Evolutionary conservation across 2,888 invertebrate genomes (phyloP), one percentile per base, ranked within the genome.

Genomic region (Watsonalla cultraria): DNA sequence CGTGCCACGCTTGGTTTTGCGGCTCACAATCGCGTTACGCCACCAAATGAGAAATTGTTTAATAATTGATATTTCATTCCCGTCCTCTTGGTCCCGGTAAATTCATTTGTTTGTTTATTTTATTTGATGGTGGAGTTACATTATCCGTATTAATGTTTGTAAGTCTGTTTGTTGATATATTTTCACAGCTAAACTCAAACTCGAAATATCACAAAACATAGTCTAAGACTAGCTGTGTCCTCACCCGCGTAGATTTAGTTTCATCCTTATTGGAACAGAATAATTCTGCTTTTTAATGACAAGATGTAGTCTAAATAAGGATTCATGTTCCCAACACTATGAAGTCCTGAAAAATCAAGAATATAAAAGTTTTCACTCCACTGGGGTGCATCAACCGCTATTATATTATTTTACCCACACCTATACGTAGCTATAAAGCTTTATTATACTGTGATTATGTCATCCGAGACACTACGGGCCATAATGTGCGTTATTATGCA

Each of bases 1-100:
- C 46, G 35, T 42, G 42, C 13, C 33, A 9, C 49, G 11, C 42
- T 50, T 48, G 6, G 51, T 47, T 39, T 47, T 55, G 54, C 51
- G 51, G 50, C 42, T 47, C 47, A 50, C 57, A 55, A 49, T 53
- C 39, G 45, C 52, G 51, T 46, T 46, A 14, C 33, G 15, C 51
- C 53, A 14, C 9, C 49, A 45, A 52, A 55, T 50, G 57, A 54
- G 52, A 55, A 54, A 59, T 56, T 54, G 57, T 55, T 56, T 54
- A 56, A 59, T 57, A 61, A 59, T 60, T 59, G 54, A 49, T 49
- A 56, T 58, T 57, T 58, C 54, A 59, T 58, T 50, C 14, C 50
- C 50, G 51, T 14, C 37, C 13, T n/a, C n/a, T n/a, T 24, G 15
- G 45, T 45, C 50, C 24, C 24, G 24, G 24, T 24, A 24, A 24